These are phyloP conservation scores for Cotesia congregata DNA, from an alignment of 2,888 invertebrate species.

Conservation along the genomic window DNA sequence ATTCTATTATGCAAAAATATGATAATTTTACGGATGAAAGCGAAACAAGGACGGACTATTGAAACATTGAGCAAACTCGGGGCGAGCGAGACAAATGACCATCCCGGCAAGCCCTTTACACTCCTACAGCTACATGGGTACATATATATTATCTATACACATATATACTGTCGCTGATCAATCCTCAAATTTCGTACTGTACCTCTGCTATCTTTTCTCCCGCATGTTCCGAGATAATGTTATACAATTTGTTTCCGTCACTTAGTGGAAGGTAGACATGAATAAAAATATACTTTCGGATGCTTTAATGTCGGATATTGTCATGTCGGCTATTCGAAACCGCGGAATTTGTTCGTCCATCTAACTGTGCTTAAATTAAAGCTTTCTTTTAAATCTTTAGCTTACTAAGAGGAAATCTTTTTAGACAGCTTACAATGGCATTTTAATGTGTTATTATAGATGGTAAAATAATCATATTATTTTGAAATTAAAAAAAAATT, in stretches of 20 bases:
- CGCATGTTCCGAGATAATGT: background rate
- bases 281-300: background rate
- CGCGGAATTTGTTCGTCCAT: too few species aligned
- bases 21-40: slow-evolving; percentile 54
- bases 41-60: slow-evolving; percentile 18
- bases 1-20: slow-evolving; percentile 66
- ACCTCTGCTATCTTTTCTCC: background rate
- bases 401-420: too few species aligned
- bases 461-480: too few species aligned
- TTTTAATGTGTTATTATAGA: too few species aligned
- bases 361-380: too few species aligned
- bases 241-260: background rate
- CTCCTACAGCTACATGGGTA: too few species aligned
- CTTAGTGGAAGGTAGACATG: background rate
- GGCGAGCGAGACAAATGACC: slow-evolving; percentile 56
- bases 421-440: too few species aligned
- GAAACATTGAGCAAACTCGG: slow-evolving; percentile 37
- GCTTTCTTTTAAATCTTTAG: too few species aligned
- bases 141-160: too few species aligned
- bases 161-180: slow-evolving; percentile 49
- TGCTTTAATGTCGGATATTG: background rate
- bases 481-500: too few species aligned
- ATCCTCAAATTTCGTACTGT: slow-evolving; percentile 44
- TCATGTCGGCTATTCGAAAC: background rate
- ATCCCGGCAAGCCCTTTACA: slow-evolving; percentile 42